phyloP scores from a whole-genome alignment of 2,113 vertebrate species.

The Gymnarchus niloticus region DNA sequence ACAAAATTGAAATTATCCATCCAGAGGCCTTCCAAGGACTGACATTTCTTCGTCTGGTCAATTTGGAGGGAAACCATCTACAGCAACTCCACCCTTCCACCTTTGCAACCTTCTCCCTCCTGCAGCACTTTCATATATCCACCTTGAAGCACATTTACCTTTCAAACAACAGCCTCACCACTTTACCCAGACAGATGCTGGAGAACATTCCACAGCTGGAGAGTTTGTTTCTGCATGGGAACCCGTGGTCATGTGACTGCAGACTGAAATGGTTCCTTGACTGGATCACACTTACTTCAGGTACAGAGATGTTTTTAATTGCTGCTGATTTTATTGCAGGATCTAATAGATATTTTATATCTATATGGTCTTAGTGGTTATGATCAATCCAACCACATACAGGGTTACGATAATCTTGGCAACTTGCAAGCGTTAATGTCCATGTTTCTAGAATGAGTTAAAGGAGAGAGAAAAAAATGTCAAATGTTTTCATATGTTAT shows the following conservation, averaged over 20 bases:
- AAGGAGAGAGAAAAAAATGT: neutral
- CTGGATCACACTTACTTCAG: conserved; percentile 67
- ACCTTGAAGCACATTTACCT: conserved; percentile 79
- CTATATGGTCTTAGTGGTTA: too few relatives aligned
- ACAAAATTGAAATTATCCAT: conserved; percentile 78
- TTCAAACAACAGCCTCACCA: conserved; percentile 72
- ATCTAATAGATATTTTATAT: neutral
- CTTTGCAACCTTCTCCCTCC: conserved; percentile 73
- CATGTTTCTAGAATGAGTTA: neutral
- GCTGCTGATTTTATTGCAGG: neutral
- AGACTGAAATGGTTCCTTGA: conserved; percentile 65
- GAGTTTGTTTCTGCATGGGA: conserved; percentile 79
- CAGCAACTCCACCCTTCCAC: conserved; percentile 75
- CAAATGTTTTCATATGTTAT: neutral
- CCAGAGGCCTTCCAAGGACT: conserved; percentile 80
- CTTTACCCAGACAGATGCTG: conserved; percentile 61
- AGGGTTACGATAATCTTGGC: neutral
- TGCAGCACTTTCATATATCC: conserved; percentile 71
- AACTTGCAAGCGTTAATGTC: neutral
- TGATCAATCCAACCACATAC: too few relatives aligned
- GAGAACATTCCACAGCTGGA: conserved; percentile 71
- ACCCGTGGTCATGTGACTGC: conserved; percentile 86
- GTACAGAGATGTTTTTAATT: conserved; percentile 46
- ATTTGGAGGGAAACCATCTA: conserved; percentile 81
- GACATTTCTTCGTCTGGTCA: conserved; percentile 71